Conservation (phyloP, 2,113 vertebrate genomes). For the Clinocottus analis region DNA sequence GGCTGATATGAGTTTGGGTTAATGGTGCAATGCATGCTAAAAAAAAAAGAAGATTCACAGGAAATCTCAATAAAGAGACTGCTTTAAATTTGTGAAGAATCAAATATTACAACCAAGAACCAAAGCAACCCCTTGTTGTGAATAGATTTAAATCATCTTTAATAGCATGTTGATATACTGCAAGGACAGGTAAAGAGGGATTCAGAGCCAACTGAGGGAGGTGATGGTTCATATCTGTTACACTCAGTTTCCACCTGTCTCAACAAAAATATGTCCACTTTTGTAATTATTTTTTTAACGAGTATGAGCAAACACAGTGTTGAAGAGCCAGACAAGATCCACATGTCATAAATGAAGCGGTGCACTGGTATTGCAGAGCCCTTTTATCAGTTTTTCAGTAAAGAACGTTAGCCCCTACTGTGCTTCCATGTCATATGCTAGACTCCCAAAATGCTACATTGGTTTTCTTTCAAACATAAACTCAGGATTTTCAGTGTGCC, state of each 20-base stretch:
- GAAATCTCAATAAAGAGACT: neutral
- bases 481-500: slow-evolving; percentile 11
- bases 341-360: slow-evolving; percentile 64
- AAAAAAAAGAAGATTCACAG: neutral
- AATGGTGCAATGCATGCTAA: neutral
- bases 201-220: slow-evolving; percentile 69
- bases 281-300: slow-evolving; percentile 18
- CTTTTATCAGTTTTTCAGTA: slow-evolving; percentile 65
- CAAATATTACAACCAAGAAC: slow-evolving; percentile 35
- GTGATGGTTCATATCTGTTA: slow-evolving; percentile 53
- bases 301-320: slow-evolving; percentile 72
- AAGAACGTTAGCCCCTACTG: slow-evolving; percentile 49
- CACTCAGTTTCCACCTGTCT: slow-evolving; percentile 58
- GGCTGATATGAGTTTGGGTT: neutral
- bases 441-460: slow-evolving; percentile 75
- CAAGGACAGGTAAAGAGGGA: slow-evolving; percentile 75
- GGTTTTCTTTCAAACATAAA: slow-evolving; percentile 40
- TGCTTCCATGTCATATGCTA: slow-evolving; percentile 38
- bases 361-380: slow-evolving; percentile 77
- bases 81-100: neutral
- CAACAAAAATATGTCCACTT: slow-evolving; percentile 33
- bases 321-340: slow-evolving; percentile 54
- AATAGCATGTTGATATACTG: slow-evolving; percentile 82
- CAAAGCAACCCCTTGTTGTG: slow-evolving; percentile 40
- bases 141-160: slow-evolving; percentile 81